Evolutionary conservation across 30 jellyfish, hydroid and myxozoan species (phyloP).

Genomic region (Aurelia aurita): DNA sequence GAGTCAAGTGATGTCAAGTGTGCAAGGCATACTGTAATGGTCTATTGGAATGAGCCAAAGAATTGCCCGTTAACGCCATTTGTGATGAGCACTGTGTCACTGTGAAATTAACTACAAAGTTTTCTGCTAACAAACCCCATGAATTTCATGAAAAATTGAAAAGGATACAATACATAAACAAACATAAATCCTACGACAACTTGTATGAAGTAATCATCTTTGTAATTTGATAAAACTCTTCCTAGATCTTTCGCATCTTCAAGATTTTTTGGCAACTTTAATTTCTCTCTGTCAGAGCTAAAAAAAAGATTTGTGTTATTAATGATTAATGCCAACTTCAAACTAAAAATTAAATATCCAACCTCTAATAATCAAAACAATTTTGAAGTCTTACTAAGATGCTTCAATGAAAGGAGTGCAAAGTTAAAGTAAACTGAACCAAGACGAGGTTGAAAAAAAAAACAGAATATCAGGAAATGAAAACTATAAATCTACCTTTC

Average conservation of each 20-base stretch:
- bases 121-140: background rate
- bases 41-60: background rate
- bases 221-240: slow-evolving; percentile 74
- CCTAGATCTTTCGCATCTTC: slow-evolving; percentile 95
- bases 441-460: no score
- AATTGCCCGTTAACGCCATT: background rate
- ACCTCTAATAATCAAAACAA: no score
- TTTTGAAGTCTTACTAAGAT: no score
- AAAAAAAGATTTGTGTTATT: background rate
- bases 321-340: background rate
- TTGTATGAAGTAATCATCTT: slow-evolving; percentile 76
- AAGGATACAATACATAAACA: slow-evolving; percentile 82
- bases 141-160: background rate
- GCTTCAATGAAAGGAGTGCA: background rate
- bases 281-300: slow-evolving; percentile 68
- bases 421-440: no score
- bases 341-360: background rate
- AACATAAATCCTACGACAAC: slow-evolving; percentile 73
- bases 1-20: no score
- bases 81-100: background rate
- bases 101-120: background rate
- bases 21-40: no score
- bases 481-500: background rate
- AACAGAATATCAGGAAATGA: no score
- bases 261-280: slow-evolving; percentile 74